Percentiles rank a stretch among this genome's conserved stretches.
Evolutionary conservation across 37 sponge, comb jelly and placozoan genomes (phyloP).

Genomic region (Aphrocallistes beatrix): DNA sequence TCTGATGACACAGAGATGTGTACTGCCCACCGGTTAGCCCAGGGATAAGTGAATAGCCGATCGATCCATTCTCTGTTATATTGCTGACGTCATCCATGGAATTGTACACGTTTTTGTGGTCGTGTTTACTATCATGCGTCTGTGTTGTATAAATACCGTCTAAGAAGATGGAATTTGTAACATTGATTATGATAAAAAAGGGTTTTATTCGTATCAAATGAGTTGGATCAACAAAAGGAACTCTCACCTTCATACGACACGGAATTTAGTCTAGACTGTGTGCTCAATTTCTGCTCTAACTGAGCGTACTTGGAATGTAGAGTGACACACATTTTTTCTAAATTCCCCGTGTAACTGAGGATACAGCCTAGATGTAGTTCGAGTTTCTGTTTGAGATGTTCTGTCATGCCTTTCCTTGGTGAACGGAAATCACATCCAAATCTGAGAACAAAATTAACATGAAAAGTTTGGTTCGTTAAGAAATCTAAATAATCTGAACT

Average conservation of each 20-base stretch:
- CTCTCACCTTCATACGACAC: background rate
- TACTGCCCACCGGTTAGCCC: background rate
- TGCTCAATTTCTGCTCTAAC: background rate
- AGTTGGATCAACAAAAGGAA: background rate
- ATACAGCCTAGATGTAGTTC: background rate
- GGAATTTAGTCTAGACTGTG: background rate
- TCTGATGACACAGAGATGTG: background rate
- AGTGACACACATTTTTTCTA: background rate
- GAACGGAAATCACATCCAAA: slow-evolving; percentile 14
- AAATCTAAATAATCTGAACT: background rate
- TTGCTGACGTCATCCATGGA: background rate
- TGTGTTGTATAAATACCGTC: background rate
- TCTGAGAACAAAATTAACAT: background rate
- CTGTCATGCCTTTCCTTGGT: background rate
- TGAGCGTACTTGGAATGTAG: background rate
- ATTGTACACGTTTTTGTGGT: background rate
- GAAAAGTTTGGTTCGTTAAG: background rate
- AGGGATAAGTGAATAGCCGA: background rate
- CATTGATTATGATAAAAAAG: background rate
- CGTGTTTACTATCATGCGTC: background rate
- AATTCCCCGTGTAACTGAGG: background rate
- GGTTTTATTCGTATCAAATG: background rate
- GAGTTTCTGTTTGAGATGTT: background rate
- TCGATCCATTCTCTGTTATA: background rate
- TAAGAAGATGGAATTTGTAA: too few species aligned